Evolutionary conservation across 2,113 vertebrate species (phyloP), one percentile per base, ranked within the genome.

Genomic region (Triplophysa rosa): DNA sequence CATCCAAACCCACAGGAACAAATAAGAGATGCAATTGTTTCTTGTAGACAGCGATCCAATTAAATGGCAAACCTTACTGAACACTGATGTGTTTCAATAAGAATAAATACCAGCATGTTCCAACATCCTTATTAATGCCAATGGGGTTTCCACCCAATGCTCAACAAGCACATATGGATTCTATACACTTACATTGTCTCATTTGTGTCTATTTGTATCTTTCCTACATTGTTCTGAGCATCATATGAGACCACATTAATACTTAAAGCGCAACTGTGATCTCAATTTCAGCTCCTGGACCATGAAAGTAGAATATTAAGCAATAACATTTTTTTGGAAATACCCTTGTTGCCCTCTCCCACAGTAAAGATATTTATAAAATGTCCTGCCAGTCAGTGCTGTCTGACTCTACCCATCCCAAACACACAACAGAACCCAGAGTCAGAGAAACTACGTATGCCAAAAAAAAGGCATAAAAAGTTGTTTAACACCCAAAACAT

Each of bases 361-460:
- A 84, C 80, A 84, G 68, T 66, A 59, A 24, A 69, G 83, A 84
- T 84, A 84, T 84, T 84, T 81, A 81, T 81, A 82, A 79, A 67
- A 70, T 42, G 26, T n/a, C 68, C 33, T 23, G 65, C 69, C 40
- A 75, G 77, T 75, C 33, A 72, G 24, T 14, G 24, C 56, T 47
- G 56, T 62, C 77, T 71, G 59, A 47, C 65, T 79, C 54, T 70
- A 23, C 19, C 24, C 19, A 16, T 80, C 68, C 71, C 68, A 73
- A 70, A 80, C 40, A 76, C 67, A 40, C 54, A 74, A 29, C 37
- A 77, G 70, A 58, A 37, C 33, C 33, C 33, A 37, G 33, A 37
- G 5, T 37, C 33, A 37, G 5, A 37, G 5, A 37, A 29, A 6
- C 33, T 37, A 37, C 33, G 33, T 37, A 37, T 7, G 5, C 33